Base-by-base conservation (phyloP, 2,113 vertebrate genomes). In the Austrofundulus limnaeus region DNA sequence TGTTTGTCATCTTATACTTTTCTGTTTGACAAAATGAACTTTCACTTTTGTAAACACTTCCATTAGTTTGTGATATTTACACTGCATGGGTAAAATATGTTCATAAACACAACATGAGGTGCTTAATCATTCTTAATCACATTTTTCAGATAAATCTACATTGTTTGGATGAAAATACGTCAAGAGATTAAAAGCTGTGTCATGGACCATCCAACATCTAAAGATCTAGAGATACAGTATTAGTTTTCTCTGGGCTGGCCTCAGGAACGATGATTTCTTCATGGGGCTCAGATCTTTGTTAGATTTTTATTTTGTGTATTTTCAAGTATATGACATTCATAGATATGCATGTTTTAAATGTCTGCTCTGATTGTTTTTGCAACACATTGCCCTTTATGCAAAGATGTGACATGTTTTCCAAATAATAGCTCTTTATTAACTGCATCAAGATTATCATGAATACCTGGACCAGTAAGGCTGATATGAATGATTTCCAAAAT, bases 11-110 rank as follows among this genome's bases (percentile, higher is more conserved):
- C 21, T 46, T 55, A 37, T 51, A 71, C 41, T 23, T 51, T 42
- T 72, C 14, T 2, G 28, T 19, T 47, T 56, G 62, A 75, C 71
- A 66, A 41, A n/a, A 57, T 37, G 34, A 60, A 63, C 56, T 48
- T 51, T 78, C 63, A 66, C 59, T 55, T 61, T 8, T 42, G 50
- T 20, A 59, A 68, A 59, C 45, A 41, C 31, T 43, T 70, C 51
- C 57, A 54, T 75, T 54, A 64, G 61, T 67, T 61, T 58, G 4
- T 70, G 71, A 51, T 54, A 77, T 51, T 77, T 64, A 68, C 2
- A 1, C 58, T 34, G 65, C 21, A 54, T 57, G 38, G 56, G 1
- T 55, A 23, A 66, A 59, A 50, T 2, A 43, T 15, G 19, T 38
- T 45, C 45, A 45, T 54, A 66, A 47, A 38, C 20, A 42, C 63